Base-by-base conservation (phyloP, 1,140 invertebrate species). In the Mycetomoellerius zeteki region DNA sequence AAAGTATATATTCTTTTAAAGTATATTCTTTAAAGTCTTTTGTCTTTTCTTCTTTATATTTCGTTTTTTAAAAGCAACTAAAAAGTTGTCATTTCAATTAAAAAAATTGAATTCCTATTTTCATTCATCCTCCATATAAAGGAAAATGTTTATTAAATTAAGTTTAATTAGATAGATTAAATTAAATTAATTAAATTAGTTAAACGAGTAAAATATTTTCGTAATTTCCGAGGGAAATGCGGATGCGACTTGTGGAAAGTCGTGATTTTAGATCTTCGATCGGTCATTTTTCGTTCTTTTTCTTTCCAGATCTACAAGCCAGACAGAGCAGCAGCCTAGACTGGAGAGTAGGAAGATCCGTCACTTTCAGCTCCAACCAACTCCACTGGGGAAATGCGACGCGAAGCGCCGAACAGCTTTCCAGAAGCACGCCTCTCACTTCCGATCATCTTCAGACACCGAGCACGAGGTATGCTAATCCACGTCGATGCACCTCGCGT, bases 271-370 rank as follows among this genome's bases (percentile, higher is more conserved):
- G 56, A 56, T 12, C 10, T 75, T 30, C 33, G 6, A 19, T 50
- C 16, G 21, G 10, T 54, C n/a, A 27, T 43, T 14, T 16, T 43
- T 19, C 21, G n/a, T 16, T 56, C 16, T 4, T 19, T 56, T 75
- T 16, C 27, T 19, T 73, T 73, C 77, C 65, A 93, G 94, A 85
- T 80, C 60, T 93, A 21, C 90, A 93, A 86, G 87, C 92, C 24
- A 91, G 94, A n/a, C 94, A 95, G 65, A 95, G 94, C 84, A 94
- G 90, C 87, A 95, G 94, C 86, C 88, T 95, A 54, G 95, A 95
- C 76, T 95, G 95, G 94, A 88, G 94, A 75, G 91, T 95, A 14
- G 93, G 93, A 47, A 91, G 92, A 16, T 90, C 90, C 27, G 86
- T 93, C 24, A 93, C 93, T 67, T 86, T 80, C 78, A 91, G 89